Evolutionary conservation across 2,888 invertebrate genomes (phyloP).

Genomic region (Pristionchus arcanus): DNA sequence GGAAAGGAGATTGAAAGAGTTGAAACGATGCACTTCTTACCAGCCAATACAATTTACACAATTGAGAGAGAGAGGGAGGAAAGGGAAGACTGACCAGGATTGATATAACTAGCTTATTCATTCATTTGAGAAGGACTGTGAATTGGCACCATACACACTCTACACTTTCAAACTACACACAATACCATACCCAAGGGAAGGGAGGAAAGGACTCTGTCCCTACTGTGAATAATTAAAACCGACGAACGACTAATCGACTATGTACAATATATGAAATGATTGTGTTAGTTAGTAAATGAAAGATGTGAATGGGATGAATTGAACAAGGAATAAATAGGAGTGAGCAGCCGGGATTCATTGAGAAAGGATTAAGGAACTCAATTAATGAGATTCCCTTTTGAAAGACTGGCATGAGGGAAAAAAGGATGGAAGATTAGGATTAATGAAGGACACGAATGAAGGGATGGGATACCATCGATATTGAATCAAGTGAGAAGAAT

Average conservation of each 20-base stretch:
- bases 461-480: conserved; percentile 14
- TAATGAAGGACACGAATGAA: not conserved
- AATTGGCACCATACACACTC: conserved; percentile 33
- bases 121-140: conserved; percentile 1
- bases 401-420: conserved; percentile 14
- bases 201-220: conserved; percentile 24
- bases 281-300: conserved; percentile 8
- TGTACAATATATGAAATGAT: conserved; percentile 33
- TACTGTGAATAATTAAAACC: not conserved
- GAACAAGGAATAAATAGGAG: not conserved
- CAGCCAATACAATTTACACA: conserved; percentile 27
- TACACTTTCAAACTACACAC: conserved; percentile 34
- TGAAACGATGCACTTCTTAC: not conserved
- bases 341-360: conserved; percentile 3
- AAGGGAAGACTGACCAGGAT: conserved; percentile 33
- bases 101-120: conserved; percentile 4
- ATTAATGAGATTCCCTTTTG: not conserved
- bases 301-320: not conserved
- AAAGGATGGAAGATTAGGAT: not conserved
- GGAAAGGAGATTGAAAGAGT: not conserved
- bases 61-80: conserved; percentile 36
- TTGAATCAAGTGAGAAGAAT: conserved; percentile 21
- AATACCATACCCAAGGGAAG: conserved; percentile 38
- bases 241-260: conserved; percentile 1
- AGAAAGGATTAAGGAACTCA: not conserved